Evolutionary conservation across 2,797 vertebrate species (phyloP).

Genomic region (Artibeus jamaicensis): DNA sequence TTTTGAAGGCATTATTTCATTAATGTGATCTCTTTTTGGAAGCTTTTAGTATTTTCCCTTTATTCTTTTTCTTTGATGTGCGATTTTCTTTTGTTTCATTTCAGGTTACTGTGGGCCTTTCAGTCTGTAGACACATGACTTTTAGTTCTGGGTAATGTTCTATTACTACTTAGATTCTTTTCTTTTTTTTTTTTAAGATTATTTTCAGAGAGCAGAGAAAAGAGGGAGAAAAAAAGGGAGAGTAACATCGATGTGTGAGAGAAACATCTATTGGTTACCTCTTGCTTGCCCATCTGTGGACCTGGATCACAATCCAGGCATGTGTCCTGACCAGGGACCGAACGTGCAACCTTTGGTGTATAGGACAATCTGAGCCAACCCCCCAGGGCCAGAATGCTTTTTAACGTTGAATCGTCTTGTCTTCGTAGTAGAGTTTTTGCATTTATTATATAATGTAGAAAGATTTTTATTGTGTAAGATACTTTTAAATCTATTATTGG

Average conservation of each 20-base stretch:
- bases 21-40: background rate
- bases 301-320: too few species aligned
- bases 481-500: slow-evolving; percentile 9
- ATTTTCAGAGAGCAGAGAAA: background rate
- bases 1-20: slow-evolving; percentile 18
- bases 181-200: background rate
- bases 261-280: too few species aligned
- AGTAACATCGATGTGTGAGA: too few species aligned
- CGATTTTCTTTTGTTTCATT: background rate
- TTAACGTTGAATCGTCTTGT: background rate
- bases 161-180: background rate
- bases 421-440: background rate
- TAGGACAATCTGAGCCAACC: background rate
- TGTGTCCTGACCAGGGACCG: background rate
- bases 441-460: slow-evolving; percentile 1
- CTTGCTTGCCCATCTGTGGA: too few species aligned
- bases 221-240: background rate
- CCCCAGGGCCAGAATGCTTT: background rate
- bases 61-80: background rate
- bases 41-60: slow-evolving; percentile 15
- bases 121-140: background rate
- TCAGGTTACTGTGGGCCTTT: background rate
- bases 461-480: background rate
- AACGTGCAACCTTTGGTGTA: background rate
- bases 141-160: slow-evolving; percentile 8